Evolutionary conservation across 1,140 invertebrate genomes (phyloP).

Genomic region (Zaprionus camerounensis): DNA sequence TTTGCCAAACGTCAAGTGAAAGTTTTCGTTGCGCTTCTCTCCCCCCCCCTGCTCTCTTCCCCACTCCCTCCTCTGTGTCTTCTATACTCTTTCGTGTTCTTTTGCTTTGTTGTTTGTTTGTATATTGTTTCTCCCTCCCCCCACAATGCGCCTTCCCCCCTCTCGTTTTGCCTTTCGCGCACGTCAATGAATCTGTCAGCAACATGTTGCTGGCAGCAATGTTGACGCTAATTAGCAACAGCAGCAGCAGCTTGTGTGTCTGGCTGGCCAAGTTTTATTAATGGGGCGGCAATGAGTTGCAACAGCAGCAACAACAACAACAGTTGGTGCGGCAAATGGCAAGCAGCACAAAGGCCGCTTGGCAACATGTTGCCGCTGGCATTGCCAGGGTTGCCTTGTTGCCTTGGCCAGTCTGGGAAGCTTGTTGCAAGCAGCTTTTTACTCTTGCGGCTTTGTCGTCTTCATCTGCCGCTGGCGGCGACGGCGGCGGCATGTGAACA

Average conservation of each 20-base stretch:
- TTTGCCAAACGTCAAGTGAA: constrained; percentile 76
- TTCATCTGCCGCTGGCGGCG: constrained; percentile 59
- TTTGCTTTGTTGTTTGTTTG: constrained; percentile 41
- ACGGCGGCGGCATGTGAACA: constrained; percentile 74
- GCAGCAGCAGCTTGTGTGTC: constrained; percentile 43
- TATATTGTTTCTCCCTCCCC: neutral
- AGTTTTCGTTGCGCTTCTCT: constrained; percentile 34
- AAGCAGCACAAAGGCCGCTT: constrained; percentile 57
- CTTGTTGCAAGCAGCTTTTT: constrained; percentile 4
- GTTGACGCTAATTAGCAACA: constrained; percentile 76
- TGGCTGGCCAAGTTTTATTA: constrained; percentile 30
- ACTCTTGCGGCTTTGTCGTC: constrained; percentile 67
- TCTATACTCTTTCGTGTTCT: constrained; percentile 14
- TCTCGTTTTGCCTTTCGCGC: neutral
- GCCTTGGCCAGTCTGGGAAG: too few relatives aligned
- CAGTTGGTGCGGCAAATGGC: constrained; percentile 44
- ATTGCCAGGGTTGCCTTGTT: constrained; percentile 34
- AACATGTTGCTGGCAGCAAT: constrained; percentile 72
- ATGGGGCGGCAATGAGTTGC: constrained; percentile 52
- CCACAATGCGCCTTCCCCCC: neutral
- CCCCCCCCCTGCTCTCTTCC: neutral
- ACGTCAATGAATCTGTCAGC: constrained; percentile 69
- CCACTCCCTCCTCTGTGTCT: neutral
- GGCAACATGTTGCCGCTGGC: constrained; percentile 69
- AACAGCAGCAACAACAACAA: constrained; percentile 22